Evolutionary conservation across 2,888 invertebrate species (phyloP).

Genomic region (Dryomyza anilis): DNA sequence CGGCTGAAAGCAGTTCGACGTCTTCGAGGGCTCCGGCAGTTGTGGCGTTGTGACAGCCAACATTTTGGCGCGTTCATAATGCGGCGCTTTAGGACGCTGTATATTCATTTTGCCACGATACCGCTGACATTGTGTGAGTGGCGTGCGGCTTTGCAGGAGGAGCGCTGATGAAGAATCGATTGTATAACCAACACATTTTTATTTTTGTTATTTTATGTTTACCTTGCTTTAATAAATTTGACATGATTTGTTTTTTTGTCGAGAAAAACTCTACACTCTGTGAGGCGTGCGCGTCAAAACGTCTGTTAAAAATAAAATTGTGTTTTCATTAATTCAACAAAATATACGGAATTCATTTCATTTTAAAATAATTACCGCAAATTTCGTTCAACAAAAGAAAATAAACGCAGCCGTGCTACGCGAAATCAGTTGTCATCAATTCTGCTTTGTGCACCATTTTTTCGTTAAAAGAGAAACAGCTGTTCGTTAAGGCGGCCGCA

Average conservation of each 20-base stretch:
- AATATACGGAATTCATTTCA: background rate
- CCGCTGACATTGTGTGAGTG: slow-evolving; percentile 67
- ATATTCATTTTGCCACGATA: slow-evolving; percentile 80
- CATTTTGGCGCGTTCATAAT: slow-evolving; percentile 71
- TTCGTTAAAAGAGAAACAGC: slow-evolving; percentile 2
- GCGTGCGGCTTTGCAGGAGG: slow-evolving; percentile 40
- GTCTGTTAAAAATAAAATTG: background rate
- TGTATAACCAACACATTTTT: slow-evolving; percentile 9
- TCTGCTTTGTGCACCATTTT: background rate
- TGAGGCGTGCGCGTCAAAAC: background rate
- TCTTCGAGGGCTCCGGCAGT: slow-evolving; percentile 64
- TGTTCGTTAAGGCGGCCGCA: slow-evolving; percentile 2
- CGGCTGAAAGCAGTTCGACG: slow-evolving; percentile 64
- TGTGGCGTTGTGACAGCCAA: slow-evolving; percentile 71
- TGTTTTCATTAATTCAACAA: background rate
- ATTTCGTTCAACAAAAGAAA: background rate
- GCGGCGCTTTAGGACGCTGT: slow-evolving; percentile 73
- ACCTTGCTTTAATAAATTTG: slow-evolving; percentile 30
- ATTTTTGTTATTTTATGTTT: background rate
- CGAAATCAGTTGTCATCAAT: background rate
- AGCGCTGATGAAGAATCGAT: background rate
- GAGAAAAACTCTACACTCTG: background rate
- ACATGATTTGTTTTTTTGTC: slow-evolving; percentile 29
- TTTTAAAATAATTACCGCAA: background rate
- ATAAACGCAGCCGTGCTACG: no score